Evolutionary conservation across 2,113 vertebrate species (phyloP).

Genomic region (Gracilinanus agilis): DNA sequence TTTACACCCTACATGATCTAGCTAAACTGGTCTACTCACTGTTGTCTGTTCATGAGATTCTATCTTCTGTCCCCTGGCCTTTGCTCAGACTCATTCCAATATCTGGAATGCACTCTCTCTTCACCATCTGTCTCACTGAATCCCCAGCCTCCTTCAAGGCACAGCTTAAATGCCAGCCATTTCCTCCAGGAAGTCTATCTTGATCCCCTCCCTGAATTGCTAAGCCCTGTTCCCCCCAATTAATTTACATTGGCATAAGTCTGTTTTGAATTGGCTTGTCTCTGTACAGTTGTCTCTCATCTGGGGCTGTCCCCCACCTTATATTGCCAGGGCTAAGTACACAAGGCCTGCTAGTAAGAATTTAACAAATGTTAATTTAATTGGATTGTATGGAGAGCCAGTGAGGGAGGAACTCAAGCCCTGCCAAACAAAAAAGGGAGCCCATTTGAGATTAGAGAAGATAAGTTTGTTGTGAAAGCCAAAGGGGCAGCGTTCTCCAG

Average conservation of each 20-base stretch:
- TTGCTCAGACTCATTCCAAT: neutral
- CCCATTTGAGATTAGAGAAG: neutral
- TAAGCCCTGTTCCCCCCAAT: too few species aligned
- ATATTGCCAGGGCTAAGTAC: neutral
- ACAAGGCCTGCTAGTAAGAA: neutral
- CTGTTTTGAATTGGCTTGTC: slow-evolving; percentile 33
- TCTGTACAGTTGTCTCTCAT: too few species aligned
- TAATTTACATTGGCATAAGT: neutral
- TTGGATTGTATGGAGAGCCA: neutral
- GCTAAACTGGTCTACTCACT: too few species aligned
- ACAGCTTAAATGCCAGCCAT: neutral
- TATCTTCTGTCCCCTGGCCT: neutral
- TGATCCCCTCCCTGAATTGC: neutral
- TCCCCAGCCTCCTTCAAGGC: neutral
- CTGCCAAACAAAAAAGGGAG: neutral
- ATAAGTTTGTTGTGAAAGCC: neutral
- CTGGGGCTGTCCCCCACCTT: neutral
- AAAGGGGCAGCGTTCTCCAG: neutral
- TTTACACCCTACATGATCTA: too few species aligned
- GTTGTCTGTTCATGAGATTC: neutral
- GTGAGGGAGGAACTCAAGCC: neutral
- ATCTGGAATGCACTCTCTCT: neutral
- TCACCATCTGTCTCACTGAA: neutral
- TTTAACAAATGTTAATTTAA: neutral
- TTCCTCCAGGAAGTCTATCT: neutral